Percentiles rank a stretch among this genome's conserved stretches.
Evolutionary conservation across 2,797 vertebrate species (phyloP).

Genomic region (Sebastes kiyomatsui): DNA sequence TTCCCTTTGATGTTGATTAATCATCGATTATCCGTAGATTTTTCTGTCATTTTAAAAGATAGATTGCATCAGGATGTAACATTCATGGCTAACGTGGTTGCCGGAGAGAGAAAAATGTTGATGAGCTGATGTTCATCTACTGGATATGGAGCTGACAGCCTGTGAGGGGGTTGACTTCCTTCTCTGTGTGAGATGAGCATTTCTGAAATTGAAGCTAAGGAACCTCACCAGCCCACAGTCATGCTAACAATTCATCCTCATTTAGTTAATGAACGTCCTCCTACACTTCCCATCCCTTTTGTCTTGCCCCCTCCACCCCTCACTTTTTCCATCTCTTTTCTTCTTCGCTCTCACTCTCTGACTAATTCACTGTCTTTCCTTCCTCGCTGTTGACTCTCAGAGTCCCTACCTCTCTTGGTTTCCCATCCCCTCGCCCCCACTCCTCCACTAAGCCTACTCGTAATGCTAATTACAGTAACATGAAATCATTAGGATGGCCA

Average conservation of each 20-base stretch:
- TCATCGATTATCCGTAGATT: not conserved
- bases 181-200: slow-evolving; percentile 59
- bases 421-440: slow-evolving; percentile 9
- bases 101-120: slow-evolving; percentile 43
- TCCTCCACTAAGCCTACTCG: slow-evolving; percentile 39
- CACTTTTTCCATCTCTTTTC: slow-evolving; percentile 36
- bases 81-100: slow-evolving; percentile 17
- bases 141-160: slow-evolving; percentile 53
- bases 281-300: slow-evolving; percentile 58
- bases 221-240: slow-evolving; percentile 69
- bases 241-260: slow-evolving; percentile 74
- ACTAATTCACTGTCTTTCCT: slow-evolving; percentile 40
- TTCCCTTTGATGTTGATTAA: not conserved
- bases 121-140: slow-evolving; percentile 57
- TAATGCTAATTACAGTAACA: slow-evolving; percentile 76
- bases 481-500: slow-evolving; percentile 77
- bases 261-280: slow-evolving; percentile 78
- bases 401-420: slow-evolving; percentile 15
- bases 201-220: slow-evolving; percentile 65
- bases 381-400: slow-evolving; percentile 11
- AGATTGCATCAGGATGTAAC: not conserved
- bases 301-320: slow-evolving; percentile 19
- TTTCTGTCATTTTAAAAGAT: not conserved
- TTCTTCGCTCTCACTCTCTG: slow-evolving; percentile 28
- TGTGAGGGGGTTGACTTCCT: slow-evolving; percentile 62